Percentiles rank a stretch among this genome's conserved stretches.
phyloP scores from a whole-genome alignment of 2,113 vertebrate species.

The Tragulus kanchil region DNA sequence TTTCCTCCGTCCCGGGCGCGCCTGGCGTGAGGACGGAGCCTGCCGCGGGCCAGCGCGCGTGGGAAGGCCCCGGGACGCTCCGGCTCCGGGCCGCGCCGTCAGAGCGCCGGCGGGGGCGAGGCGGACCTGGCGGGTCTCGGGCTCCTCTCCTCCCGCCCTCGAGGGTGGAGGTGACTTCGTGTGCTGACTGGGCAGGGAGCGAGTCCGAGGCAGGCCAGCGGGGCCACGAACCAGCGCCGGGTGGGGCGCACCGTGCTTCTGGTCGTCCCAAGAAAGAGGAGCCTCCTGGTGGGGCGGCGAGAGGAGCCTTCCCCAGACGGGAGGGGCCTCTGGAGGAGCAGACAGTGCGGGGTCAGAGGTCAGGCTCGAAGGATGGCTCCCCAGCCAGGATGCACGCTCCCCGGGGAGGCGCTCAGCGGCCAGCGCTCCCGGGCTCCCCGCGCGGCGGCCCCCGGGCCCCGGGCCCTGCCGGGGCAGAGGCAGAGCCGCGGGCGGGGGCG shows the following conservation, averaged over 20 bases:
- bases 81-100: rapidly evolving
- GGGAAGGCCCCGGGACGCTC: background rate
- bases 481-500: no score
- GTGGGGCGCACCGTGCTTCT: background rate
- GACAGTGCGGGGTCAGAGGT: background rate
- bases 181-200: rapidly evolving
- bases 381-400: background rate
- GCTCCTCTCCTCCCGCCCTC: rapidly evolving
- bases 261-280: background rate
- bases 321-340: background rate
- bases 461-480: background rate
- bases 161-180: background rate
- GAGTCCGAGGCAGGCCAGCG: rapidly evolving
- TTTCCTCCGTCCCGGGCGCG: rapidly evolving
- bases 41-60: background rate
- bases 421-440: rapidly evolving
- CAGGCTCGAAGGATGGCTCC: background rate
- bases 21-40: background rate
- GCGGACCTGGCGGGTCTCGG: no score
- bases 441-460: rapidly evolving
- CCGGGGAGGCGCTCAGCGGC: background rate
- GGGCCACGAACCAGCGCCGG: background rate
- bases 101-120: background rate
- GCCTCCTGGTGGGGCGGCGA: background rate
- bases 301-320: background rate